Evolutionary conservation across 2,888 invertebrate species (phyloP), one percentile per base, ranked within the genome.

Genomic region (Polyommatus iphigenia): DNA sequence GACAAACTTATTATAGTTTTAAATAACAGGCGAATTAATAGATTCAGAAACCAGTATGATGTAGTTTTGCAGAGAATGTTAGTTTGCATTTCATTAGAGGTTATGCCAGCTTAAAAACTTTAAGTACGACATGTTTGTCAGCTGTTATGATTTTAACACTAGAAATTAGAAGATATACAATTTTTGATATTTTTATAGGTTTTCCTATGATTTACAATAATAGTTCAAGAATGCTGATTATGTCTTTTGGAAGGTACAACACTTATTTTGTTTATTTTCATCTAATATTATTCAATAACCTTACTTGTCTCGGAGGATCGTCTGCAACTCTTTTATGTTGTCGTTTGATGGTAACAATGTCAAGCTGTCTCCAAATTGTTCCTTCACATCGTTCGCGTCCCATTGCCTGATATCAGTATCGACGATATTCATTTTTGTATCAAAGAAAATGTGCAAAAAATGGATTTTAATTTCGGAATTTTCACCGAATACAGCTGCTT

Each of bases 241-340:
- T n/a, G 29, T 29, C 29, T 10, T 15, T 3, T 24, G 20, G 13
- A 62, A 67, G 3, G 8, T 67, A 24, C 15, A 29, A 32, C 18
- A 2, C 20, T 10, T 3, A 29, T 15, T 29, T 67, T 67, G 29
- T 67, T 67, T 67, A 32, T 67, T 32, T 32, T 29, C 18, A 1
- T 29, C 50, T 24, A 32, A 5, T 67, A n/a, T 50, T 20, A 32
- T 32, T 29, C 13, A 32, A 78, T 79, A 79, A 80, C 79, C 95
- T 95, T 93, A 98, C 98, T 96, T 97, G 92, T 98, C 98, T 50
- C 98, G 94, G 76, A 98, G 95, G 84, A 98, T 98, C 8, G 98
- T 98, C 88, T 98, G 97, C 78, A 98, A 89, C 88, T 98, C 98
- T 84, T 96, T 96, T 73, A 97, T 96, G 90, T 97, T 97, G 87